Evolutionary conservation across 2,113 vertebrate genomes (phyloP).

Genomic region (Spilogale gracilis): DNA sequence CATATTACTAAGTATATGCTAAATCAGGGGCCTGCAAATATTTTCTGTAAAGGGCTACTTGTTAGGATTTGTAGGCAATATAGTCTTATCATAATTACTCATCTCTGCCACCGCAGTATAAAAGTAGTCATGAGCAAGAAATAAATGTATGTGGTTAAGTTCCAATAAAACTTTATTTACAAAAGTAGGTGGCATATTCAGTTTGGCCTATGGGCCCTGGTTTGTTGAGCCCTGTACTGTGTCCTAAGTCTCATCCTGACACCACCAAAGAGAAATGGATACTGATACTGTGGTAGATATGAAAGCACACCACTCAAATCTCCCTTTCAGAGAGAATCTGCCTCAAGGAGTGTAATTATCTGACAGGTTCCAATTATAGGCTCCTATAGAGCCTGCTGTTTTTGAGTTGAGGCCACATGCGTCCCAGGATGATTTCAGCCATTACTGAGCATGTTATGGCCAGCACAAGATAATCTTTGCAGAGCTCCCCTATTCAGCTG

Average conservation of each 20-base stretch:
- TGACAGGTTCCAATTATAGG: background rate
- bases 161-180: background rate
- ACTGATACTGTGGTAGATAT: background rate
- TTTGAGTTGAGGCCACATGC: background rate
- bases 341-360: background rate
- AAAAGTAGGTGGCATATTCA: background rate
- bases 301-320: background rate
- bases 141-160: background rate
- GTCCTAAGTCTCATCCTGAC: background rate
- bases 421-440: background rate
- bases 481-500: background rate
- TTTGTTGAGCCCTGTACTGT: background rate
- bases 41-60: background rate
- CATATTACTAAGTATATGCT: background rate
- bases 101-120: background rate
- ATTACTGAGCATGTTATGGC: background rate
- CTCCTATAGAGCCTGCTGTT: background rate
- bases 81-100: background rate
- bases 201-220: background rate
- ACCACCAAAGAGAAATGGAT: conserved; percentile 12
- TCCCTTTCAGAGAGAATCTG: background rate
- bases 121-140: background rate
- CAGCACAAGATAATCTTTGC: background rate
- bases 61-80: background rate
- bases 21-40: background rate